Evolutionary conservation across 64 coral and sea anemone genomes (phyloP), one percentile per base, ranked within the genome.

Genomic region (Anthopleura sola): DNA sequence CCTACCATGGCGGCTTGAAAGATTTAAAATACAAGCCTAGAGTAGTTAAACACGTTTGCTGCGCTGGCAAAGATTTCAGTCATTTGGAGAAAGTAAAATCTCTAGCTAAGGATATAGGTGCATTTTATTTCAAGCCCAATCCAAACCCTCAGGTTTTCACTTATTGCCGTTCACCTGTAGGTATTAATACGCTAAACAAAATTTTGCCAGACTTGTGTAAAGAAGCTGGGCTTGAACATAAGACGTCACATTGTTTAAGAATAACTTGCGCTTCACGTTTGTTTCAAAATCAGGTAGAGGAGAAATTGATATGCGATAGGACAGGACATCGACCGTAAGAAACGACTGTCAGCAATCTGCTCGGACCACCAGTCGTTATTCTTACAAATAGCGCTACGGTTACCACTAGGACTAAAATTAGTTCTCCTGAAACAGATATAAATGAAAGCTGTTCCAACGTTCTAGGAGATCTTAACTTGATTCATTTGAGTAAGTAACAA

Each of bases 111-210:
- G 54, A 85, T 60, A 62, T 85, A 58, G 83, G 60, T 85, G 87
- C 87, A 58, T 82, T 88, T 88, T 88, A 82, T 68, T 88, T 88
- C 51, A 80, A 81, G 28, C 86, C 86, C 53, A 36, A 81, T 81
- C 51, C 46, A n/a, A 58, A 88, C 64, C 19, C 62, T 68, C 5
- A 68, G 19, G 53, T 9, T 8, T 40, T 37, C 36, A 55, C 32
- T 36, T 88, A 36, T 56, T 18, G 31, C 32, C 55, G 36, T 23
- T n/a, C n/a, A n/a, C n/a, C 49, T 60, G 56, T 88, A 23, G 86
- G 76, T 64, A 81, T 88, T 62, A 82, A 81, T 81, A 62, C 76
- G 26, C 53, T 88, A 5, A 88, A 88, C 58, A 81, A 82, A 57
- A 82, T 69, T 34, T 56, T 88, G 31, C 56, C 87, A 6, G 36